These are phyloP conservation scores for Perca fluviatilis DNA, from an alignment of 2,113 vertebrate species.

Conservation along the genomic window DNA sequence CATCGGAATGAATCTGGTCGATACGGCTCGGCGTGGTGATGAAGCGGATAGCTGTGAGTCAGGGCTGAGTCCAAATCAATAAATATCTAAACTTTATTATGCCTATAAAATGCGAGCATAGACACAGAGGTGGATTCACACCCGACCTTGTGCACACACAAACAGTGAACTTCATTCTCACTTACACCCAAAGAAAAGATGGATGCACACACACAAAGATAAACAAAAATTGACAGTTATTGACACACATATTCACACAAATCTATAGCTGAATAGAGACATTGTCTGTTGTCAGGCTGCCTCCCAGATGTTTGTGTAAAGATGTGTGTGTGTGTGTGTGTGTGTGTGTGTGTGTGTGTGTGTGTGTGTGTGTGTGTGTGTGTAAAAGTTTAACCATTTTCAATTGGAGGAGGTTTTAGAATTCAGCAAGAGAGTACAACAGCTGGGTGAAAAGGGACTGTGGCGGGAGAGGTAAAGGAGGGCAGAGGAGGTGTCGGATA, in stretches of 20 bases:
- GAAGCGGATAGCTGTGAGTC: slow-evolving; percentile 60
- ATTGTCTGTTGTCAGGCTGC: slow-evolving; percentile 12
- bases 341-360: background rate
- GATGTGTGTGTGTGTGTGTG: background rate
- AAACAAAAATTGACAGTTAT: no score
- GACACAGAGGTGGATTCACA: slow-evolving; percentile 31
- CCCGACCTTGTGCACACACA: background rate
- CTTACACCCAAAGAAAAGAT: background rate
- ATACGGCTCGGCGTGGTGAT: slow-evolving; percentile 46
- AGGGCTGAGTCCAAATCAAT: slow-evolving; percentile 65
- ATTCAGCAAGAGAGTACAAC: slow-evolving; percentile 12
- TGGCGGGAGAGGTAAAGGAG: background rate
- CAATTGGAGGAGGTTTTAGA: slow-evolving; percentile 9
- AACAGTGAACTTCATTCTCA: background rate
- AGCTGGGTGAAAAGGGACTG: slow-evolving; percentile 21
- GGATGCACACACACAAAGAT: background rate
- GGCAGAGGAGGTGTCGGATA: slow-evolving; percentile 26
- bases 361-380: background rate
- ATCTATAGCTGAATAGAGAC: slow-evolving; percentile 22
- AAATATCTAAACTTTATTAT: slow-evolving; percentile 58
- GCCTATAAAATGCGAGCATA: slow-evolving; percentile 47
- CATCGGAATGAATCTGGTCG: slow-evolving; percentile 50
- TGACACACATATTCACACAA: background rate
- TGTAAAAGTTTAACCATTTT: slow-evolving; percentile 10
- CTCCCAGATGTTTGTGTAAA: slow-evolving; percentile 31